Conservation (phyloP, 2,113 vertebrate species). For the Rousettus leschenaultii region DNA sequence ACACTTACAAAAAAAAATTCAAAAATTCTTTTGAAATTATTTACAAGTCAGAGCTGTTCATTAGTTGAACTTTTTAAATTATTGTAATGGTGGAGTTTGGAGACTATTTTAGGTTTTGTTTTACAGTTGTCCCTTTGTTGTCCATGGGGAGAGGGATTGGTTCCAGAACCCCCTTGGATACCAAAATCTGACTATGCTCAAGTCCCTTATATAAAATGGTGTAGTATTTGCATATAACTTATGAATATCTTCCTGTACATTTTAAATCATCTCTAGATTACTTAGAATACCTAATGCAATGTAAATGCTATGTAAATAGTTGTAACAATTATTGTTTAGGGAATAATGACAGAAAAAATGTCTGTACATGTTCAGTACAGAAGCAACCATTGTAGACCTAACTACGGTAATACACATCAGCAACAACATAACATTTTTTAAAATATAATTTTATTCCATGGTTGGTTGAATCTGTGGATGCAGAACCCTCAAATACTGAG, state of each 20-base stretch:
- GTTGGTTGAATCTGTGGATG: neutral
- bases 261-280: neutral
- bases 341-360: neutral
- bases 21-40: neutral
- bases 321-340: neutral
- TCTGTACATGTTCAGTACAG: neutral
- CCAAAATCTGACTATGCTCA: too few species aligned
- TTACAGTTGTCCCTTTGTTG: neutral
- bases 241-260: neutral
- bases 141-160: neutral
- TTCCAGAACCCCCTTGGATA: neutral
- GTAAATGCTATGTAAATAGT: neutral
- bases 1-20: neutral
- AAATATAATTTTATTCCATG: too few species aligned
- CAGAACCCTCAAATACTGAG: neutral
- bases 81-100: neutral
- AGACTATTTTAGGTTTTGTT: constrained; percentile 21
- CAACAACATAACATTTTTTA: neutral
- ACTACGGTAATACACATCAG: neutral
- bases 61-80: neutral
- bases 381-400: neutral
- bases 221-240: neutral
- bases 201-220: neutral
- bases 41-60: neutral
- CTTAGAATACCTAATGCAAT: neutral